Evolutionary conservation across 2,888 invertebrate species (phyloP).

Genomic region (Siphlonurus alternatus): DNA sequence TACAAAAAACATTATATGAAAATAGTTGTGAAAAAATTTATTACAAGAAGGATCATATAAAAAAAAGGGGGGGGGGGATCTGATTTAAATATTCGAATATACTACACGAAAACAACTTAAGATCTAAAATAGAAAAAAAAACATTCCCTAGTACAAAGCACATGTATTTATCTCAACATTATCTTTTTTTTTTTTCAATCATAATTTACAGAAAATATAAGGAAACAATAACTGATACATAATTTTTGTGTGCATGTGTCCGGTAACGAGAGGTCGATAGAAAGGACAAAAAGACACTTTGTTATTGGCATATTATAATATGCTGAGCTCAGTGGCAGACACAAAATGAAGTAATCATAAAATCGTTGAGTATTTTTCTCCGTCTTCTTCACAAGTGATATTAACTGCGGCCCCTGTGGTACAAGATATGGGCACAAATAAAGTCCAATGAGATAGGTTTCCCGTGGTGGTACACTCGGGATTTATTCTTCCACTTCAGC

Average conservation of each 20-base stretch:
- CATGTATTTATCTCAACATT: background rate
- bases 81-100: background rate
- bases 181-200: background rate
- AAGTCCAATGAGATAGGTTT: background rate
- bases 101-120: background rate
- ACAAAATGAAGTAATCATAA: background rate
- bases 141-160: background rate
- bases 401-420: background rate
- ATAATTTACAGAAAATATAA: background rate
- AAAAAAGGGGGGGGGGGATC: too few relatives aligned
- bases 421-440: background rate
- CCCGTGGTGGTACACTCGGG: background rate
- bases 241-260: background rate
- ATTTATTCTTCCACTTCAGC: background rate
- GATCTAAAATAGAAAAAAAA: background rate
- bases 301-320: background rate
- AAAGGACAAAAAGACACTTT: background rate
- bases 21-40: background rate
- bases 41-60: background rate
- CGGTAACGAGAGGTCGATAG: background rate
- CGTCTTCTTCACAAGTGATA: background rate
- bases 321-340: constrained; percentile 1
- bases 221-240: background rate
- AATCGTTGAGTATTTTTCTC: background rate
- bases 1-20: background rate